These are phyloP conservation scores for Petaurus breviceps DNA, from an alignment of 2,113 vertebrate genomes.

Conservation along the genomic window DNA sequence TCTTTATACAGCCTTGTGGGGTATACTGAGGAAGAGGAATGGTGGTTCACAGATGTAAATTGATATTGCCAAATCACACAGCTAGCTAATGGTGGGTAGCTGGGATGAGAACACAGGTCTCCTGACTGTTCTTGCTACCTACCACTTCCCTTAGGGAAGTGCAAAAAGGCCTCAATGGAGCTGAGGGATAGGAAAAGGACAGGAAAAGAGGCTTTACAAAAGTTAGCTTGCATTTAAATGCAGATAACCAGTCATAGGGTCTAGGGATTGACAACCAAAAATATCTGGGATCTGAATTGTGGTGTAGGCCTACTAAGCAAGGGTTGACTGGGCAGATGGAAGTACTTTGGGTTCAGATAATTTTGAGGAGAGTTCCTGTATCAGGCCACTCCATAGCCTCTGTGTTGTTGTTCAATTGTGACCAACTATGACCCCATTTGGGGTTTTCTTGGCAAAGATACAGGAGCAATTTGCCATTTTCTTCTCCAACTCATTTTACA, in stretches of 20 bases:
- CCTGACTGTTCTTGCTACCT: neutral
- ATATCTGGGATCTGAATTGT: neutral
- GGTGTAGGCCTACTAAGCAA: neutral
- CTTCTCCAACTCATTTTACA: neutral
- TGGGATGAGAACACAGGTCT: neutral
- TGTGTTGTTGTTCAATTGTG: neutral
- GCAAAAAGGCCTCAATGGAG: neutral
- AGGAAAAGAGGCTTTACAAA: neutral
- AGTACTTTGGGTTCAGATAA: neutral
- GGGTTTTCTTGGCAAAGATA: neutral
- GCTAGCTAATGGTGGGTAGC: neutral
- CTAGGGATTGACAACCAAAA: neutral
- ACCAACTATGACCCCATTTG: neutral
- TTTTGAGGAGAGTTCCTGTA: neutral
- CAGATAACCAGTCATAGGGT: neutral
- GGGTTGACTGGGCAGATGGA: neutral
- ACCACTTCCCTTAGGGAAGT: neutral
- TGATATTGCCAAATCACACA: neutral
- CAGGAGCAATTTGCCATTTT: neutral
- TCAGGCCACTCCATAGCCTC: neutral
- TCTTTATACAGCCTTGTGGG: neutral
- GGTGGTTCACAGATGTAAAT: neutral
- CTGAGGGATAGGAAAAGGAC: neutral
- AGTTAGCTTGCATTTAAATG: neutral
- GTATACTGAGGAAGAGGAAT: neutral